These are phyloP conservation scores for Atherix ibis DNA, from an alignment of 2,888 invertebrate genomes.

Conservation along the genomic window DNA sequence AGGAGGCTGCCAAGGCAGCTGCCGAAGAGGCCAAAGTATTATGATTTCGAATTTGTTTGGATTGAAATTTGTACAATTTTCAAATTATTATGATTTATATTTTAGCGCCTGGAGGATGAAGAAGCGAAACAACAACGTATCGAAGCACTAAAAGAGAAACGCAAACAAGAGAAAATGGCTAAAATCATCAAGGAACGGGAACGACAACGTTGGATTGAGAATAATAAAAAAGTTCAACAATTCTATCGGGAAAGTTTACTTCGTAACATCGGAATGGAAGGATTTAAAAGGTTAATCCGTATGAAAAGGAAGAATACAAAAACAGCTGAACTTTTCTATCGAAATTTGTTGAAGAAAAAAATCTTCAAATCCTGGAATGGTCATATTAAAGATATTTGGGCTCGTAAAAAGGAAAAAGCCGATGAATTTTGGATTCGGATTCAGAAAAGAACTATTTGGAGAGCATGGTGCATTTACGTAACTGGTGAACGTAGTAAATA, in stretches of 20 bases:
- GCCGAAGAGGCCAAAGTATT: slow-evolving; percentile 31
- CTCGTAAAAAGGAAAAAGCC: slow-evolving; percentile 40
- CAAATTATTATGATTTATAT: neutral
- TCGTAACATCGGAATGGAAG: slow-evolving; percentile 23
- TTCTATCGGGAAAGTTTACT: slow-evolving; percentile 30
- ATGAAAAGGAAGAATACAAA: slow-evolving; percentile 26
- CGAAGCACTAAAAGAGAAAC: slow-evolving; percentile 44
- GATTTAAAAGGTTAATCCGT: slow-evolving; percentile 25
- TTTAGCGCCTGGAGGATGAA: slow-evolving; percentile 35
- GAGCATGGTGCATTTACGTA: slow-evolving; percentile 31
- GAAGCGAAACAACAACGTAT: slow-evolving; percentile 43
- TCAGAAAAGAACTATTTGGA: slow-evolving; percentile 33
- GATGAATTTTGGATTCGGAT: slow-evolving; percentile 38
- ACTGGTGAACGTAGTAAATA: slow-evolving; percentile 33
- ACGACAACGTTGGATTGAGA: slow-evolving; percentile 30
- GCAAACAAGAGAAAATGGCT: slow-evolving; percentile 42
- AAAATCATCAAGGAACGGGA: slow-evolving; percentile 44
- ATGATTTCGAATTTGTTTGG: slow-evolving; percentile 1
- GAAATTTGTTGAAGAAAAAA: slow-evolving; percentile 35
- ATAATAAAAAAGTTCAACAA: slow-evolving; percentile 30
- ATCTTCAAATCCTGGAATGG: slow-evolving; percentile 38
- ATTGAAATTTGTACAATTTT: neutral
- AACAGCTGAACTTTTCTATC: slow-evolving; percentile 35
- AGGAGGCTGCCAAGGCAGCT: slow-evolving; percentile 29
- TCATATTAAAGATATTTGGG: slow-evolving; percentile 35